phyloP scores from a whole-genome alignment of 2,113 vertebrate genomes.

The Rhabdornis inornatus region DNA sequence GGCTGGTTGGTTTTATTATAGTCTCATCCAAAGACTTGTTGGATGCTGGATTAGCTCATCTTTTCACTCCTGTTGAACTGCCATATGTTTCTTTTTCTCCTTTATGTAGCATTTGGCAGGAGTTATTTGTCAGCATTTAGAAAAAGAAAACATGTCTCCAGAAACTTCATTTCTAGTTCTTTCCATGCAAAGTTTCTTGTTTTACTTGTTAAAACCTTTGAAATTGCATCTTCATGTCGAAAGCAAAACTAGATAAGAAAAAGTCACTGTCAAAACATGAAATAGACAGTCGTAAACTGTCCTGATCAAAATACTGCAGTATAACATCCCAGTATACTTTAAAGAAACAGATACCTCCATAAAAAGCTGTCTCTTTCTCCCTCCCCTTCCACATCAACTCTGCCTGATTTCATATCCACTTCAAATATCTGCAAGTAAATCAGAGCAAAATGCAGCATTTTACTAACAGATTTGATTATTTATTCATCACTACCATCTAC shows the following conservation, averaged over 20 bases:
- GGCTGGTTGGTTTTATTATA: constrained; percentile 59
- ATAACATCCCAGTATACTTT: not conserved
- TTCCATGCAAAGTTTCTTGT: not conserved
- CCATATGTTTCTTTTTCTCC: constrained; percentile 65
- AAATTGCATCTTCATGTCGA: not conserved
- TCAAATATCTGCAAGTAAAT: constrained; percentile 32
- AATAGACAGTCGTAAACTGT: not conserved
- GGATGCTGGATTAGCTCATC: constrained; percentile 62
- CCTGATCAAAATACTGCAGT: not conserved
- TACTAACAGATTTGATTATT: constrained; percentile 5
- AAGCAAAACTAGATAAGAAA: not conserved
- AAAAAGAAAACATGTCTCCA: constrained; percentile 37
- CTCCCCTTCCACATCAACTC: not conserved
- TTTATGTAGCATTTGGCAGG: constrained; percentile 57
- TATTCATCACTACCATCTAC: constrained; percentile 10
- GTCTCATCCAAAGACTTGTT: constrained; percentile 58
- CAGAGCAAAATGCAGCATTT: constrained; percentile 9
- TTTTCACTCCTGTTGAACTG: constrained; percentile 59
- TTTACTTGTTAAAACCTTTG: not conserved
- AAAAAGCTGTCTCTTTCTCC: not conserved
- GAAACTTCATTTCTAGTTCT: constrained; percentile 25
- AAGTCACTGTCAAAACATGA: not conserved
- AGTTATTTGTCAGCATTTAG: constrained; percentile 56
- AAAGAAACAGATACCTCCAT: not conserved
- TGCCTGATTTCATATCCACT: not conserved